These are phyloP conservation scores for Coremacera marginata DNA, from an alignment of 2,888 invertebrate species.

Conservation along the genomic window DNA sequence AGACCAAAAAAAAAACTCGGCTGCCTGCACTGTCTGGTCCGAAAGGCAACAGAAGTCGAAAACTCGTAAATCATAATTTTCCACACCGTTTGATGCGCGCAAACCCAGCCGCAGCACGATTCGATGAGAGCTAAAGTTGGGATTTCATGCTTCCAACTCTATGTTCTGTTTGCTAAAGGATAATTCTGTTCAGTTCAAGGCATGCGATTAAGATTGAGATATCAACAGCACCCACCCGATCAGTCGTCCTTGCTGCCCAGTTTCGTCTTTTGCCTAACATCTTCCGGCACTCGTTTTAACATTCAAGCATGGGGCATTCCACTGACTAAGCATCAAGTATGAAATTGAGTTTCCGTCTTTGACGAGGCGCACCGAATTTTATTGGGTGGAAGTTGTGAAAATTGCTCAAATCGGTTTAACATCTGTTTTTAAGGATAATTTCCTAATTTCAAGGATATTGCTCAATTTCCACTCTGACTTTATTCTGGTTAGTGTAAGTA, in stretches of 20 bases:
- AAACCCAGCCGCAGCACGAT: slow-evolving; percentile 56
- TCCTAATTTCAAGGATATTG: slow-evolving; percentile 37
- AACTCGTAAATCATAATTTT: slow-evolving; percentile 61
- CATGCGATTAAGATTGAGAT: slow-evolving; percentile 30
- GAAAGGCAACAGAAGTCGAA: slow-evolving; percentile 44
- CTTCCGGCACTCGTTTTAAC: neutral
- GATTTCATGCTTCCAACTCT: neutral
- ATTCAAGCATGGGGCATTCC: neutral
- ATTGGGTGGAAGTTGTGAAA: slow-evolving; percentile 38
- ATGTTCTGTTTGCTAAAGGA: neutral
- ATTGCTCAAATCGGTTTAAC: slow-evolving; percentile 33
- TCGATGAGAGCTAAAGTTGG: neutral
- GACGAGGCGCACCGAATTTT: slow-evolving; percentile 22
- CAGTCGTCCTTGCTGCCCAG: neutral
- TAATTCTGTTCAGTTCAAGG: neutral
- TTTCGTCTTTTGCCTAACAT: neutral
- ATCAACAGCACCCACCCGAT: slow-evolving; percentile 27
- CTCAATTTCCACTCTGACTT: slow-evolving; percentile 25
- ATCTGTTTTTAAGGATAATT: slow-evolving; percentile 39
- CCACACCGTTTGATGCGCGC: slow-evolving; percentile 60
- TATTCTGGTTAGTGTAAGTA: neutral
- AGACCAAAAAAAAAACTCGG: neutral
- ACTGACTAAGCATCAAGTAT: slow-evolving; percentile 30
- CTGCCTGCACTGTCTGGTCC: slow-evolving; percentile 46
- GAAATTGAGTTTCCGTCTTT: slow-evolving; percentile 32